Conservation (phyloP, 2,888 invertebrate species). For the Polymixis lichenea region DNA sequence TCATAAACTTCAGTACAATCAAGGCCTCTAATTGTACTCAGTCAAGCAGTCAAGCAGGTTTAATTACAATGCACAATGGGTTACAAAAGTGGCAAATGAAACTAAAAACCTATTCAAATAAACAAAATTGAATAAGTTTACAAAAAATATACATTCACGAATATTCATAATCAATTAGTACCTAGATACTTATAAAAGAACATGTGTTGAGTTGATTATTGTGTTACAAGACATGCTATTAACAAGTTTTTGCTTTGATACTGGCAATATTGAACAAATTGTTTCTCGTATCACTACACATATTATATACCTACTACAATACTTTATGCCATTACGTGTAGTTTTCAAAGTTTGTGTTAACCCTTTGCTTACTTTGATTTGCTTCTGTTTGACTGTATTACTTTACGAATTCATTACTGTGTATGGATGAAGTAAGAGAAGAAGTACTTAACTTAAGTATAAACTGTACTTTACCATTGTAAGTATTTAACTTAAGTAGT, state of each 20-base stretch:
- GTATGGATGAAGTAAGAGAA: not conserved
- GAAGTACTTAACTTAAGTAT: too few relatives aligned
- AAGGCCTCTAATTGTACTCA: conserved; percentile 34
- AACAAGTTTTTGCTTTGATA: not conserved
- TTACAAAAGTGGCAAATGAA: not conserved
- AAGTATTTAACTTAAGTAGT: too few relatives aligned
- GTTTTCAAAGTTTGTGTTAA: too few relatives aligned
- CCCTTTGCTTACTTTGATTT: not conserved
- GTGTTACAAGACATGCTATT: not conserved
- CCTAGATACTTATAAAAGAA: conserved; percentile 4
- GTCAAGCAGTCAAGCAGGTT: conserved; percentile 22
- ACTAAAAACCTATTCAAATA: not conserved
- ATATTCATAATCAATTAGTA: conserved; percentile 11
- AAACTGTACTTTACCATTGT: too few relatives aligned
- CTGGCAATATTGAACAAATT: not conserved
- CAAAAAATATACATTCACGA: not conserved
- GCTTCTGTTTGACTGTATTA: not conserved
- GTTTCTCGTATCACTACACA: too few relatives aligned
- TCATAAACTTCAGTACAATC: conserved; percentile 22
- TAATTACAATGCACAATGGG: conserved; percentile 36
- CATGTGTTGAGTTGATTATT: not conserved
- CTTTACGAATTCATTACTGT: not conserved
- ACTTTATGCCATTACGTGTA: not conserved
- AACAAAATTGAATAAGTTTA: not conserved
- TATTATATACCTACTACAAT: not conserved